Percentiles rank a stretch among this genome's conserved stretches.
These are phyloP conservation scores for Bombus confusus DNA, from an alignment of 1,140 invertebrate species.

Conservation along the genomic window DNA sequence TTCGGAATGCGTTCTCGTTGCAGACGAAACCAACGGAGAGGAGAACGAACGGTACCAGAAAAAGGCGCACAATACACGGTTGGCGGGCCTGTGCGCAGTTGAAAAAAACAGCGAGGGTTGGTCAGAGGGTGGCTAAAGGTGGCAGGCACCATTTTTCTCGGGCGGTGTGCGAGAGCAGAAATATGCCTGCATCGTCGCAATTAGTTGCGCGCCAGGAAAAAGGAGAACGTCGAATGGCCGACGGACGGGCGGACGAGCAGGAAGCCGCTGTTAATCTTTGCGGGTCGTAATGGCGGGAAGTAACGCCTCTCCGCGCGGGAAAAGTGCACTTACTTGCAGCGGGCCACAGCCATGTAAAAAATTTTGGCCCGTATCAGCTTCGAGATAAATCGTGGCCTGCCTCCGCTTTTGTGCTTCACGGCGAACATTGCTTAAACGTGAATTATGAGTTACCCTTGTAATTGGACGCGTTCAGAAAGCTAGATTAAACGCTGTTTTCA, in stretches of 20 bases:
- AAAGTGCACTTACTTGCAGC: constrained; percentile 52
- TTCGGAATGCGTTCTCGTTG: constrained; percentile 46
- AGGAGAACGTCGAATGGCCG: constrained; percentile 48
- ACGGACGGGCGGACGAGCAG: constrained; percentile 42
- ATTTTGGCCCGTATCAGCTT: constrained; percentile 8
- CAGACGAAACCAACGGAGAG: not conserved
- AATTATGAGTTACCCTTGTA: no score
- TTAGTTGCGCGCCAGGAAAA: constrained; percentile 62
- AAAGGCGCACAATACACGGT: constrained; percentile 41
- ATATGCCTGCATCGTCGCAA: constrained; percentile 66
- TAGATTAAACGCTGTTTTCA: not conserved
- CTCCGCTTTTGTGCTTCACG: not conserved
- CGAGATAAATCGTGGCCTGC: constrained; percentile 15
- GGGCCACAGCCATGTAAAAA: not conserved
- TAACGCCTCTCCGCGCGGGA: constrained; percentile 60
- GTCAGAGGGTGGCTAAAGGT: not conserved
- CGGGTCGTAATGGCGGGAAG: constrained; percentile 61
- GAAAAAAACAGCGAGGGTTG: not conserved
- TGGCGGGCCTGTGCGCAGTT: not conserved
- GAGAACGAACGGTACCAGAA: not conserved
- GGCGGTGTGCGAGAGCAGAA: constrained; percentile 50
- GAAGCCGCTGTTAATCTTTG: constrained; percentile 67
- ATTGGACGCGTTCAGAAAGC: not conserved
- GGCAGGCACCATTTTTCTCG: constrained; percentile 61
- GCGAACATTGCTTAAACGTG: constrained; percentile 1